A percentile compares a stretch with the other conserved stretches of the same genome.
These are phyloP conservation scores for Trididemnum miniatum DNA, from an alignment of 23 tunicate species.

Conservation along the genomic window DNA sequence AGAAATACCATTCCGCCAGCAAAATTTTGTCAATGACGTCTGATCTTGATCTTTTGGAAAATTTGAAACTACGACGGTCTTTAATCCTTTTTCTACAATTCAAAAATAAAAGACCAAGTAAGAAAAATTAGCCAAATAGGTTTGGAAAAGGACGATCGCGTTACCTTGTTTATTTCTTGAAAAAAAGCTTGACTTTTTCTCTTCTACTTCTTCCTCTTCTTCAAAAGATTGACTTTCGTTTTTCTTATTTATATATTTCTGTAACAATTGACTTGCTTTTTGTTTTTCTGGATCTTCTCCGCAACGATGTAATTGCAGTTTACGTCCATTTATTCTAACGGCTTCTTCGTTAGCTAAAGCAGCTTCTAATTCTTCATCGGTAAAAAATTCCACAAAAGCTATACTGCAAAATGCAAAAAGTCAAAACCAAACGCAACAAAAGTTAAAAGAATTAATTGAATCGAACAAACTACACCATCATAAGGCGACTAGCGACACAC, in stretches of 20 bases:
- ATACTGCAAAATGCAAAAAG: neutral
- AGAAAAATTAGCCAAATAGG: neutral
- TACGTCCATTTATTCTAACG: neutral
- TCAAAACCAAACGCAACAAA: too few species aligned
- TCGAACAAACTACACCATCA: too few species aligned
- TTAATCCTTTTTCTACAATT: neutral
- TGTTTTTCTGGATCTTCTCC: neutral
- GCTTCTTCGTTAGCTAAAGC: neutral
- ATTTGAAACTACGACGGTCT: neutral
- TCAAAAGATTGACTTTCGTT: neutral
- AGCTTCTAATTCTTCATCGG: neutral
- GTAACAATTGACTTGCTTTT: neutral
- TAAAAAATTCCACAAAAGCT: slow-evolving; percentile 8
- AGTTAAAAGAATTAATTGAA: too few species aligned
- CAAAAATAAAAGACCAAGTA: neutral
- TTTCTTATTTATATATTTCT: neutral
- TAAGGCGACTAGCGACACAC: too few species aligned
- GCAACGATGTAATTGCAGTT: neutral
- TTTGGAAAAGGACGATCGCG: neutral
- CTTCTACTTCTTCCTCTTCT: neutral
- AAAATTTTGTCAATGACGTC: neutral
- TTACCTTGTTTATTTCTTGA: neutral
- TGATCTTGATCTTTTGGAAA: neutral
- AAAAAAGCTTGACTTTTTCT: neutral
- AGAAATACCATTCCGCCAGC: neutral